Evolutionary conservation across 2,888 invertebrate species (phyloP), one percentile per base, ranked within the genome.

Genomic region (Noctua fimbriata): DNA sequence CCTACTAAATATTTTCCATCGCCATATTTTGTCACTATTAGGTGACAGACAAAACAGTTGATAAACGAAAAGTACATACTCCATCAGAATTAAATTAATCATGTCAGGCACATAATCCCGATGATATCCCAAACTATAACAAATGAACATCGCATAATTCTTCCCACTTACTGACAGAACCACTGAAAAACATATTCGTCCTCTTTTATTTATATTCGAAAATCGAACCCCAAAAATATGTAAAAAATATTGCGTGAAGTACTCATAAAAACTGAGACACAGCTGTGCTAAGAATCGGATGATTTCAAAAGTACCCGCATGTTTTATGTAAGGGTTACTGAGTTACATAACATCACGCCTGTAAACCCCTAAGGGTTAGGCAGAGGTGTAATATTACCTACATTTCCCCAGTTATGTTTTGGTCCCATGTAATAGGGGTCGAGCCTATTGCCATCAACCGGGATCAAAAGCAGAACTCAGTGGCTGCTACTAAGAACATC

Each of bases 271-370:
- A 76, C 55, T n/a, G 55, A 82, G 73, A 24, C 75, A 32, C 88
- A 88, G 88, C 83, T 87, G 88, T 16, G 88, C 55, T 73, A 60
- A 78, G 74, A 76, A 52, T 72, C 67, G 36, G 28, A 60, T 73
- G 44, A 71, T 75, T 69, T 81, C 74, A 82, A 73, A 79, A 82
- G 66, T 69, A 71, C 14, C 28, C 55, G 10, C 6, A 73, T 55
- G 73, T 80, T 85, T 81, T 79, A 58, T 78, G 24, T 55, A 76
- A 41, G 55, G 73, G 49, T 49, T 69, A 55, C 32, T 0, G n/a
- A 5, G 32, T 60, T 36, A 52, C 18, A 65, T 44, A 32, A 44
- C 24, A 67, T 44, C n/a, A 44, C 44, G 44, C 18, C n/a, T 67
- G 7, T 18, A 1, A 44, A 18, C 1, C 16, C 0, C 44, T 18